Conservation (phyloP, 1,140 invertebrate species). For the Microvelia longipes region DNA sequence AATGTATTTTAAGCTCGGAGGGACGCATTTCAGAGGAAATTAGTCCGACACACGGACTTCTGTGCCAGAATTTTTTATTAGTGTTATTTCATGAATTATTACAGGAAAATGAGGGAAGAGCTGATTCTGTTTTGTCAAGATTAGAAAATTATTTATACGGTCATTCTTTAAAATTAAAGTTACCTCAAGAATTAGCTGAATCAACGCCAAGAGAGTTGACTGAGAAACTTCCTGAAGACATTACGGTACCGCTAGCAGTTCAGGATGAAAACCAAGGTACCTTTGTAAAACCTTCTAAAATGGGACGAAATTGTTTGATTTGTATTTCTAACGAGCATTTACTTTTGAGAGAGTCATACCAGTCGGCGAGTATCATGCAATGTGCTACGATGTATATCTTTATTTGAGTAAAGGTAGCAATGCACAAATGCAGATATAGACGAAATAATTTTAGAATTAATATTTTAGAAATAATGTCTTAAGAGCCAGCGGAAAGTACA, state of each 20-base stretch:
- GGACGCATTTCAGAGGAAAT: no score
- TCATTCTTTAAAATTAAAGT: constrained; percentile 9
- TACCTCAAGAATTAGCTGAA: constrained; percentile 8
- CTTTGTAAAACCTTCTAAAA: background rate
- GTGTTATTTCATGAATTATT: no score
- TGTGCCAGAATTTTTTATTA: no score
- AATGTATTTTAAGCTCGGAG: no score
- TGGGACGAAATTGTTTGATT: background rate
- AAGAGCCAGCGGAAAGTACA: no score
- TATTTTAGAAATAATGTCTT: background rate
- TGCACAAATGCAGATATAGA: background rate
- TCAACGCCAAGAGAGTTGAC: constrained; percentile 6
- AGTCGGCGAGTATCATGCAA: background rate
- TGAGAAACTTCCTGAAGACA: constrained; percentile 4
- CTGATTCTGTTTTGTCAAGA: constrained; percentile 5
- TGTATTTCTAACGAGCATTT: background rate
- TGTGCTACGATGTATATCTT: background rate
- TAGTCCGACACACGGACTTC: no score
- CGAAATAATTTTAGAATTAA: background rate
- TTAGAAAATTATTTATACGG: constrained; percentile 11
- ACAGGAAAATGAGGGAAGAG: background rate
- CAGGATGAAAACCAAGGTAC: background rate
- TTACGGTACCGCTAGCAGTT: constrained; percentile 7
- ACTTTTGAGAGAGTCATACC: no score
- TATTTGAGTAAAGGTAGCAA: background rate